Evolutionary conservation across 2,113 vertebrate species (phyloP), one percentile per base, ranked within the genome.

Genomic region (Larimichthys crocea): DNA sequence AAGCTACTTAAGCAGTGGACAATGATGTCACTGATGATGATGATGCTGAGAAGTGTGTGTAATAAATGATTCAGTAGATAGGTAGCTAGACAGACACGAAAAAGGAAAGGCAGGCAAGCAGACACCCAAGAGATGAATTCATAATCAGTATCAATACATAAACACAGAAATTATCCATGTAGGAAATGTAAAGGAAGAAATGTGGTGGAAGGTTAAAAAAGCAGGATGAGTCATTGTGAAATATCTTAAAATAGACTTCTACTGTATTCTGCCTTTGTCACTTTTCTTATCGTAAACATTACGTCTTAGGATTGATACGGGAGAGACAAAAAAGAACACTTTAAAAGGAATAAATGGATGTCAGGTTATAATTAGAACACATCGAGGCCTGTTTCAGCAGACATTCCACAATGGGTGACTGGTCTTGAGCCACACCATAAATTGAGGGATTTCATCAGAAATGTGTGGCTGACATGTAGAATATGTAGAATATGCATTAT

Each of bases 381-480:
- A 85, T 84, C 75, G 69, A 84, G 89, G 83, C 84, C 78, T 59
- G 85, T 75, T 90, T 91, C 86, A 87, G 74, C 91, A 92, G 91
- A 91, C 88, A 94, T 94, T 95, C 95, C 92, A 76, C 86, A 83
- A 84, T 74, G 65, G 84, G 88, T 76, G 87, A 79, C 87, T 92
- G 65, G 69, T 74, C 80, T 57, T 63, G 74, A 86, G 69, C 93
- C 74, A 60, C 20, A 82, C 89, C 94, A 93, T 95, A 95, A 95
- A 95, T 94, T 93, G 61, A 88, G 93, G 92, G 94, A 94, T 95
- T 94, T 95, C 76, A 89, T 83, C 69, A 85, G 86, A 87, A 86
- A 93, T 86, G 87, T 87, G 91, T 16, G 63, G 57, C 80, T 91
- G 90, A 89, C 86, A 83, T 83, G 86, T 88, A 79, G 84, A 86